Base-by-base conservation (phyloP, 53 echinoderm and acorn worm genomes). In the Arbacia lixula region DNA sequence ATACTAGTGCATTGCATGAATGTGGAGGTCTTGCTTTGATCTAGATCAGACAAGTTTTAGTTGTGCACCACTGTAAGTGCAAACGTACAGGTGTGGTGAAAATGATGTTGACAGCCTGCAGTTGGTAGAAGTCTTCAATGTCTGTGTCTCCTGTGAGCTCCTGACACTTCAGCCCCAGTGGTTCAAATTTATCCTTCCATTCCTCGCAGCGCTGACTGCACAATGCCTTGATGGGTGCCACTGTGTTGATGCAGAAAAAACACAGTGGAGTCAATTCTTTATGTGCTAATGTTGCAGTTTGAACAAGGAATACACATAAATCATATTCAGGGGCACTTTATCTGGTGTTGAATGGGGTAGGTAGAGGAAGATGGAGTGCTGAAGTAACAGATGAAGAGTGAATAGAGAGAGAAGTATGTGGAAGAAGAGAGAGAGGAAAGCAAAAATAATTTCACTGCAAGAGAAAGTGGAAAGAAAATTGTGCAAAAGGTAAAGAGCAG, bases 71-170 rank as follows among this genome's bases (percentile, higher is more conserved):
- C n/a, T n/a, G n/a, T n/a, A n/a, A n/a, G n/a, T n/a, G n/a, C n/a
- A 46, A 33, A 89, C 90, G 71, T 81, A 95, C 95, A 78, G 95
- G 95, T 41, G 95, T 95, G 26, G 95, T 95, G 50, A 92, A 77
- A 65, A 95, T 90, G 60, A 95, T 89, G 68, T 92, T 92, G 66
- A 89, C 85, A 39, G 89, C 74, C 19, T 95, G 95, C 12, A 95
- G 68, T 61, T 92, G 89, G 71, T 89, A 87, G 63, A 88, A 95
- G 31, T 95, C 95, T 75, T 95, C 95, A 25, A 87, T 52, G 30
- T 95, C 95, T 52, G 92, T 89, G 83, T 95, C 95, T 35, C 95
- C 95, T 1, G 95, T 95, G 57, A 92, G 83, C 60, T 95, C 95
- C 51, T 92, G 84, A 64, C 95, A 95, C 61, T 92, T 91, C 76